Evolutionary conservation across 1,140 invertebrate species (phyloP).

Genomic region (Penaeus indicus): DNA sequence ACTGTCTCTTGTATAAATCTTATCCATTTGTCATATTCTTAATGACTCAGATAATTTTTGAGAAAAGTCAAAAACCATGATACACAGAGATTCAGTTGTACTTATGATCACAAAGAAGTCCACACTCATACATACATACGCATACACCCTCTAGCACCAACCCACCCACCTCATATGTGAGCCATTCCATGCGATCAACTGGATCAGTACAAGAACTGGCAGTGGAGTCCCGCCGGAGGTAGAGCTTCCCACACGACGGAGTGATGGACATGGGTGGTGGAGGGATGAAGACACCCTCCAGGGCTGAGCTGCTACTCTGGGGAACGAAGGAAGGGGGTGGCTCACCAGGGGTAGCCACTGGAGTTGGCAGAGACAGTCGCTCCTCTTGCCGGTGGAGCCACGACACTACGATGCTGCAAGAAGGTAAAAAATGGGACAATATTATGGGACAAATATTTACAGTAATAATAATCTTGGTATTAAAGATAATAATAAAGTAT

Average conservation of each 20-base stretch:
- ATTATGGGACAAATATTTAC: neutral
- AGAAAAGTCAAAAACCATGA: no score
- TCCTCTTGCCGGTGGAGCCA: slow-evolving; percentile 80
- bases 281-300: neutral
- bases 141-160: no score
- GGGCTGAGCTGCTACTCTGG: slow-evolving; percentile 10
- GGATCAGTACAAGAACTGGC: slow-evolving; percentile 70
- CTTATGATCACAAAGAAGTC: no score
- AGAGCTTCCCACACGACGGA: slow-evolving; percentile 44
- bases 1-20: no score
- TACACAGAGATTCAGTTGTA: no score
- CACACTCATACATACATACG: no score
- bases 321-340: slow-evolving; percentile 24
- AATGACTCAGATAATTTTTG: no score
- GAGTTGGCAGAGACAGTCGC: slow-evolving; percentile 31
- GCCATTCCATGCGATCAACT: slow-evolving; percentile 76
- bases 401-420: slow-evolving; percentile 77
- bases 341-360: slow-evolving; percentile 46
- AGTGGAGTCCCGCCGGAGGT: slow-evolving; percentile 62
- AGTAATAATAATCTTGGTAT: slow-evolving; percentile 9
- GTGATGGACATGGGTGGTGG: slow-evolving; percentile 11
- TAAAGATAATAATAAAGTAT: neutral
- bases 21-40: no score
- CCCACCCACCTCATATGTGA: slow-evolving; percentile 69
- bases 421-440: slow-evolving; percentile 7